These are phyloP conservation scores for Drosophila falleni DNA, from an alignment of 2,888 invertebrate genomes.

Conservation along the genomic window DNA sequence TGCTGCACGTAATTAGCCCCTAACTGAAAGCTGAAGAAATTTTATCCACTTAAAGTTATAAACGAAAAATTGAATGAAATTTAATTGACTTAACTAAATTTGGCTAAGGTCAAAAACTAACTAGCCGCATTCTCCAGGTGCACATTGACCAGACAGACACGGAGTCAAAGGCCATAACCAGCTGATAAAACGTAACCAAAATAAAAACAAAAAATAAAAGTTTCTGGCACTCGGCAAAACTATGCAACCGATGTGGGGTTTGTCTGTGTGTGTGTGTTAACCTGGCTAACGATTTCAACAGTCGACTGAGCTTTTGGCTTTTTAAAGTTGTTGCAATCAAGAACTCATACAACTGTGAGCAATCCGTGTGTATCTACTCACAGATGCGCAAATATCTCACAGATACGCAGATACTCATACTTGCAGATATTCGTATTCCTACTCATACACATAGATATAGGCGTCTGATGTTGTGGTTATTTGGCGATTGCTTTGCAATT, in stretches of 20 bases:
- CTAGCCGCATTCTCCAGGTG: slow-evolving; percentile 21
- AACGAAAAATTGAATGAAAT: slow-evolving; percentile 22
- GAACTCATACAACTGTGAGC: slow-evolving; percentile 11
- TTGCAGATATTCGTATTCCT: slow-evolving; percentile 4
- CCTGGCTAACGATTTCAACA: slow-evolving; percentile 48
- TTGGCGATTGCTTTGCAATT: slow-evolving; percentile 73
- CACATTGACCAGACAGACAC: slow-evolving; percentile 11
- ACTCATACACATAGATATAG: slow-evolving; percentile 2
- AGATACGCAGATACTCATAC: slow-evolving; percentile 5
- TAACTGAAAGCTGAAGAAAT: slow-evolving; percentile 1
- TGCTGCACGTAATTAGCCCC: slow-evolving; percentile 63
- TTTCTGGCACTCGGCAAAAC: slow-evolving; percentile 37
- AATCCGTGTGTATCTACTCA: slow-evolving; percentile 2
- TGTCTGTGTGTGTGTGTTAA: slow-evolving; percentile 25
- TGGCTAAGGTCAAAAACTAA: slow-evolving; percentile 40
- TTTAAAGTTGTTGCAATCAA: slow-evolving; percentile 37
- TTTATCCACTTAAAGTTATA: slow-evolving; percentile 41
- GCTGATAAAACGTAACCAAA: slow-evolving; percentile 43
- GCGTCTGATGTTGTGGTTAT: slow-evolving; percentile 24
- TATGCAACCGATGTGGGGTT: slow-evolving; percentile 36
- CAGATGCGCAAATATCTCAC: slow-evolving; percentile 10
- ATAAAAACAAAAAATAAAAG: slow-evolving; percentile 27
- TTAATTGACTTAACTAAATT: slow-evolving; percentile 35
- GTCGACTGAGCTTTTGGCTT: slow-evolving; percentile 43
- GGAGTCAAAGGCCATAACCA: slow-evolving; percentile 43